Percentiles rank a stretch among this genome's conserved stretches.
phyloP scores from a whole-genome alignment of 2,888 invertebrate genomes.

The Thymelicus acteon region DNA sequence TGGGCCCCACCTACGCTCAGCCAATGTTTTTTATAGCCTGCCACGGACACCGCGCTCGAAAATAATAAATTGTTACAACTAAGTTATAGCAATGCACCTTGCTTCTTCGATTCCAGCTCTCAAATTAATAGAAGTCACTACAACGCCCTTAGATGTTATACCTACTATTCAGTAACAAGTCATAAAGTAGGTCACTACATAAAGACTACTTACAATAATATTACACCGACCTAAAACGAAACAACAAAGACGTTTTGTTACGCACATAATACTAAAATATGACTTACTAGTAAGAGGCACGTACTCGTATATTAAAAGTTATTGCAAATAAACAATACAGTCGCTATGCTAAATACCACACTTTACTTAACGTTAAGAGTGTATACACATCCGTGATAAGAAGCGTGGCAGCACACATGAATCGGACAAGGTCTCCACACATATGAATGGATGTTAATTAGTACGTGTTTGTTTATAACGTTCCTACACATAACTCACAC shows the following conservation, averaged over 20 bases:
- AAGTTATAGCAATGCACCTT: conserved; percentile 56
- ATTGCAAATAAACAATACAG: conserved; percentile 53
- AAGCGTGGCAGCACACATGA: conserved; percentile 62
- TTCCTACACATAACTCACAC: conserved; percentile 56
- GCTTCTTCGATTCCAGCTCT: conserved; percentile 51
- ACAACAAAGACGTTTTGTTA: conserved; percentile 32
- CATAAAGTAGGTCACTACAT: background rate
- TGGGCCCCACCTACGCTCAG: conserved; percentile 54
- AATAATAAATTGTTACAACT: conserved; percentile 73
- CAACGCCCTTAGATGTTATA: background rate
- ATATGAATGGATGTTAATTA: conserved; percentile 80
- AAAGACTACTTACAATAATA: conserved; percentile 18
- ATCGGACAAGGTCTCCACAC: conserved; percentile 72
- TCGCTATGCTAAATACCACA: conserved; percentile 58
- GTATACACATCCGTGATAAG: conserved; percentile 67
- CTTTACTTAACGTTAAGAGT: conserved; percentile 52
- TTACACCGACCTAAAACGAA: conserved; percentile 25
- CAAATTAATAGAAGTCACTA: conserved; percentile 58
- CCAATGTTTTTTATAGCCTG: conserved; percentile 55
- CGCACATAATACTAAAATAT: conserved; percentile 25
- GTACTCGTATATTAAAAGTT: conserved; percentile 41
- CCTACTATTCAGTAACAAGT: conserved; percentile 11
- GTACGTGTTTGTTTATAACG: conserved; percentile 75
- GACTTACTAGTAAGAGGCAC: conserved; percentile 29
- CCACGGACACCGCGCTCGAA: conserved; percentile 52